Base-by-base conservation (phyloP, 2,797 vertebrate genomes). In the Diplodus sargus region DNA sequence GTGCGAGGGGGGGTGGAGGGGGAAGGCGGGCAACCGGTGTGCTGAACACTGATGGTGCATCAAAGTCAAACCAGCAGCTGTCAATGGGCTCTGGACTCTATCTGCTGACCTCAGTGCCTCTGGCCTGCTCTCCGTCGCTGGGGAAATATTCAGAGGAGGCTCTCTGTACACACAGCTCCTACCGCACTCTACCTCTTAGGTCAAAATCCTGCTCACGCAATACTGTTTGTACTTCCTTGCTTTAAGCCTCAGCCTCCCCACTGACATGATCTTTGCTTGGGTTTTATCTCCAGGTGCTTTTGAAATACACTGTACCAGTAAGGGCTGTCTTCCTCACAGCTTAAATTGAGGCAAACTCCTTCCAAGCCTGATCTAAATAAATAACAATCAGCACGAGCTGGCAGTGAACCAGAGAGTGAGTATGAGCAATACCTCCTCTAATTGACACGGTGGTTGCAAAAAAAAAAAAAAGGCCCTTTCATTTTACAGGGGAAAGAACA, bases 11-110 rank as follows among this genome's bases (percentile, higher is more conserved):
- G 64, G 72, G 72, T 23, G 82, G 86, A 56, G 85, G 77, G 70
- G 71, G 42, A 25, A 69, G 80, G 80, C 56, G 70, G 79, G 81
- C 57, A 58, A 73, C 79, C 39, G 42, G 70, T 34, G 78, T 74
- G 81, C 89, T 74, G 86, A 90, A 92, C 92, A 85, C 90, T 92
- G 93, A 94, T 92, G 91, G 89, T 83, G 93, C 91, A 93, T 94
- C 92, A 93, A 93, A 94, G 94, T 94, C 91, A 91, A 92, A 88
- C 73, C 90, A 91, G 92, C 93, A 94, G 90, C 92, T 93, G 93
- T 94, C 94, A 94, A 89, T 87, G 87, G 83, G 87, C 87, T 90
- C 84, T 85, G 89, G 93, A 90, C 91, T 88, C 85, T 85, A 85
- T 90, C 83, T 87, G 88, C 90, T 94, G 92, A 93, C 93, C 90